phyloP scores from a whole-genome alignment of 2,113 vertebrate genomes.

The Barbus barbus region DNA sequence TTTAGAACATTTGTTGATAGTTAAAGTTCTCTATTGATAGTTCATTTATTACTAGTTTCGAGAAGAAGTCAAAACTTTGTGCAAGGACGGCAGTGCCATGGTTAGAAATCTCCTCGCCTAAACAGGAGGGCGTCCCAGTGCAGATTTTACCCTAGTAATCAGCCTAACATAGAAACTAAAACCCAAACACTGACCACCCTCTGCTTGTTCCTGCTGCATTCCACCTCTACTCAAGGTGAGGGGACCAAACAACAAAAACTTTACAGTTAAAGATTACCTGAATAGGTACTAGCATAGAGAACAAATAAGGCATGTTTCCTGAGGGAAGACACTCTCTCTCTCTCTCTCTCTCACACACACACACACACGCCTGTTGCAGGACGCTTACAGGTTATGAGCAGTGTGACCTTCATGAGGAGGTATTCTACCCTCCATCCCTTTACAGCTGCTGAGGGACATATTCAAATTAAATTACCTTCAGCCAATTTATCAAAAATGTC shows the following conservation, averaged over 20 bases:
- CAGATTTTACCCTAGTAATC: conserved; percentile 45
- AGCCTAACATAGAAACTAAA: conserved; percentile 35
- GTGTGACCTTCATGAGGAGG: conserved; percentile 24
- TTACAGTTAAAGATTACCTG: conserved; percentile 36
- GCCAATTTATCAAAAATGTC: conserved; percentile 45
- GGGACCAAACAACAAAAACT: conserved; percentile 27
- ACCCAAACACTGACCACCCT: conserved; percentile 42
- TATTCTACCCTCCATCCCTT: background rate
- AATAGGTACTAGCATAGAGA: no score
- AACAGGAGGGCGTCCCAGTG: conserved; percentile 12
- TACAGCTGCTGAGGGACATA: conserved; percentile 38
- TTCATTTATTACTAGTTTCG: background rate
- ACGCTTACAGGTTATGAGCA: background rate
- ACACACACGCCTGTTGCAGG: conserved; percentile 15
- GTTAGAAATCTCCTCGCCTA: conserved; percentile 43
- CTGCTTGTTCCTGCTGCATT: conserved; percentile 46
- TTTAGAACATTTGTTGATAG: background rate
- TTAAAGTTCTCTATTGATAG: background rate
- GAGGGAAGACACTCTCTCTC: background rate
- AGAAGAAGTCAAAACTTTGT: background rate
- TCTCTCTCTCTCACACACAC: conserved; percentile 29
- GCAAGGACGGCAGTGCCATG: conserved; percentile 22
- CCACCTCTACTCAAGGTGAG: conserved; percentile 38
- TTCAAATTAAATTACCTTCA: conserved; percentile 39
- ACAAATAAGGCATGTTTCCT: conserved; percentile 1